phyloP scores from a whole-genome alignment of 2,888 invertebrate genomes.

The Callyntrura sp. region DNA sequence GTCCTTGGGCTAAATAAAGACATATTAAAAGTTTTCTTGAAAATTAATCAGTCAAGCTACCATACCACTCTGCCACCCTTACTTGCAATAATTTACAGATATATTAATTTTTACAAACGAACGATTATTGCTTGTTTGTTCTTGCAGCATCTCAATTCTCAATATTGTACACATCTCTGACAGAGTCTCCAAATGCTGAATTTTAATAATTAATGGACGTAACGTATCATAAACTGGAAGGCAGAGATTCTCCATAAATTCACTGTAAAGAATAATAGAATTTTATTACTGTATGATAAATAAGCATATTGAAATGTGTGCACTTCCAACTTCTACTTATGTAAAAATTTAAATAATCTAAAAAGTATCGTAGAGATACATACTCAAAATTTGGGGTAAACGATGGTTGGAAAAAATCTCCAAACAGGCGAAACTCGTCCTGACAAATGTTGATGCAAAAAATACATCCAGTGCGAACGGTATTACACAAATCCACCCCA shows the following conservation, averaged over 20 bases:
- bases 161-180: slow-evolving; percentile 98
- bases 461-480: slow-evolving; percentile 94
- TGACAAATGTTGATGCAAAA: slow-evolving; percentile 97
- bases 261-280: slow-evolving; percentile 84
- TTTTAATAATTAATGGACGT: slow-evolving; percentile 97
- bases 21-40: neutral
- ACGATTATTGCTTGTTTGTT: slow-evolving; percentile 94
- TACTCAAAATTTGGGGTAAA: slow-evolving; percentile 83
- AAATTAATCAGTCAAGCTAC: too few relatives aligned
- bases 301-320: neutral
- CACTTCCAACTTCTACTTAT: too few relatives aligned
- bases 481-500: slow-evolving; percentile 91
- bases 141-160: slow-evolving; percentile 95
- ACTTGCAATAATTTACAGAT: too few relatives aligned
- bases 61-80: too few relatives aligned
- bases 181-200: slow-evolving; percentile 98
- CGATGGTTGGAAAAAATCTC: slow-evolving; percentile 92
- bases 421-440: slow-evolving; percentile 96
- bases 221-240: slow-evolving; percentile 96
- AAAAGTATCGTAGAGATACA: slow-evolving; percentile 31
- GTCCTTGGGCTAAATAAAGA: slow-evolving; percentile 87
- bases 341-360: neutral
- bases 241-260: slow-evolving; percentile 93
- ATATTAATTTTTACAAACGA: neutral
- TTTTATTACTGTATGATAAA: neutral